These are phyloP conservation scores for Lamprotornis superbus DNA, from an alignment of 2,113 vertebrate species.

Conservation along the genomic window DNA sequence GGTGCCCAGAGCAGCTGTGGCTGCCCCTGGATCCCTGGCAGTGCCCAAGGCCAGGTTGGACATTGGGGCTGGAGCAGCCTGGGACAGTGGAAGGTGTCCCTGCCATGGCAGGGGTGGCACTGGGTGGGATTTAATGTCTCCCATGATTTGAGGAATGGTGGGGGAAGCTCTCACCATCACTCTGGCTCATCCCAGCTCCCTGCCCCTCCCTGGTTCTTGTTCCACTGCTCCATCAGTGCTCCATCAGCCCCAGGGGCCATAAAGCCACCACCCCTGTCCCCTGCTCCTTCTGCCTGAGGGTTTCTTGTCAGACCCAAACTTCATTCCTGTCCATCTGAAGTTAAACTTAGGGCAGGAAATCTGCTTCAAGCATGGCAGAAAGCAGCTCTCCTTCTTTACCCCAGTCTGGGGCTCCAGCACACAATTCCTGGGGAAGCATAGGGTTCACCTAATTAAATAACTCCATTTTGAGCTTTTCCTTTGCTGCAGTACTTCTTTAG, in stretches of 20 bases:
- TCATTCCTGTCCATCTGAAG: not conserved
- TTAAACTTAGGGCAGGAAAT: not conserved
- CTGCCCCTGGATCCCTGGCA: not conserved
- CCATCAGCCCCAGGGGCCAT: not conserved
- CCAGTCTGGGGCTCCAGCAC: not conserved
- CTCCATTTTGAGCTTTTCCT: not conserved
- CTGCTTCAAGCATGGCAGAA: not conserved
- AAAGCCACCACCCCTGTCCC: not conserved
- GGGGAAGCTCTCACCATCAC: not conserved
- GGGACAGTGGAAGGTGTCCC: not conserved
- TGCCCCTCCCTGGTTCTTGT: not conserved
- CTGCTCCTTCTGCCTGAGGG: not conserved
- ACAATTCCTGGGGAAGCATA: accelerated
- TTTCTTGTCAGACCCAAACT: not conserved
- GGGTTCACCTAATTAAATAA: not conserved
- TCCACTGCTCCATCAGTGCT: not conserved
- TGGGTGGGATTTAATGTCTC: accelerated
- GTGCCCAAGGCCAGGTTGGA: not conserved
- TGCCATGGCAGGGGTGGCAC: not conserved
- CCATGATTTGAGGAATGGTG: not conserved
- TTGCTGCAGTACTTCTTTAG: not conserved
- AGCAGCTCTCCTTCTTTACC: not conserved
- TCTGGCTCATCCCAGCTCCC: not conserved
- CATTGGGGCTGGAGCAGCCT: not conserved
- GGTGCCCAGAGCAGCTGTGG: not conserved